Evolutionary conservation across 2,888 invertebrate genomes (phyloP), one percentile per base, ranked within the genome.

Genomic region (Catocala sponsa): DNA sequence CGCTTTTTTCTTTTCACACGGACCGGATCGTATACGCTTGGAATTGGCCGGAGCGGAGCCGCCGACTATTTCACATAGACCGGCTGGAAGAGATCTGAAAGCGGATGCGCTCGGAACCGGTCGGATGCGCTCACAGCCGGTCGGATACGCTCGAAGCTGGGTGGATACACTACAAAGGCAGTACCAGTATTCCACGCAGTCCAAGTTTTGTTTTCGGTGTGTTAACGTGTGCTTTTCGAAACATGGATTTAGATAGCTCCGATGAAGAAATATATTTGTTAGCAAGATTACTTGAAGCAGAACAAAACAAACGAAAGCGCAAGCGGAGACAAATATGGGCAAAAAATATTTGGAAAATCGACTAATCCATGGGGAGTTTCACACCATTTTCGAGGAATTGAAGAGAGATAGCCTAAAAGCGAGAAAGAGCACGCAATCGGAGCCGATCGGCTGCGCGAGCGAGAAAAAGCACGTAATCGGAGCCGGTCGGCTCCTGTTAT

Each of bases 261-360:
- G 60, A 62, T 62, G 52, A 62, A 57, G 57, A 62, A 56, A 57
- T 57, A 62, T 56, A 35, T 57, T 57, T 62, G 52, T 25, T 62
- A 53, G 48, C 48, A 48, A 48, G 48, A 48, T 33, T 48, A 5
- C n/a, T 48, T 48, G 48, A 48, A 48, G 48, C 48, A 48, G 33
- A 48, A 54, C 53, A 62, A 62, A 63, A 63, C 62, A 54, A 57
- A 63, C 53, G 57, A 63, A 51, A 54, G 38, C 46, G 49, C 57
- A 63, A 63, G 62, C 57, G 48, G 41, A 50, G 50, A 56, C 56
- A 56, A 56, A 49, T 49, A 49, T 56, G 56, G 48, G 56, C 43
- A 49, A 56, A 56, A 43, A 58, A 50, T 58, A 13, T 59, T 48
- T 54, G 52, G 42, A 52, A 42, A 52, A 52, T 52, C 52, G 43